Percentiles rank a stretch among this genome's conserved stretches.
phyloP scores from a whole-genome alignment of 2,888 invertebrate species.

The Colostygia pectinataria region DNA sequence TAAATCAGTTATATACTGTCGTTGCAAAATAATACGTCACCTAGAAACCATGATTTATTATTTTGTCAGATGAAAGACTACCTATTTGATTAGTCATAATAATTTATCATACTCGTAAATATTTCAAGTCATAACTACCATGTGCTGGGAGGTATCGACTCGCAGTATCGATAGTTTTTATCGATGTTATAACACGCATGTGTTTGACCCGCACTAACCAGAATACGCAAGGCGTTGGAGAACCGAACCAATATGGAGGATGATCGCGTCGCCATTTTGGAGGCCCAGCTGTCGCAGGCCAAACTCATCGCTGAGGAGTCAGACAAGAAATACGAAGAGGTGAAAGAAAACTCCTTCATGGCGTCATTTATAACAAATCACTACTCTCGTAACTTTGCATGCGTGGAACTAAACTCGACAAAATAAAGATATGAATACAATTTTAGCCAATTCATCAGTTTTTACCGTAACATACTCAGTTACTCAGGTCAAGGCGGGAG shows the following conservation, averaged over 20 bases:
- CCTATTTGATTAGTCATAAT: constrained; percentile 33
- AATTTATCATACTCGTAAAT: constrained; percentile 36
- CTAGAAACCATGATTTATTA: constrained; percentile 29
- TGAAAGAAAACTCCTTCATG: constrained; percentile 75
- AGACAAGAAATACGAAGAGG: constrained; percentile 99
- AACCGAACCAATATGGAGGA: constrained; percentile 99
- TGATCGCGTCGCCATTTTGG: constrained; percentile 98
- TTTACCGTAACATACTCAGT: background rate
- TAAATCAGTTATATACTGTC: constrained; percentile 12
- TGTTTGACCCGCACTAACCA: constrained; percentile 84
- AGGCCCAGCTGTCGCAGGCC: constrained; percentile 98
- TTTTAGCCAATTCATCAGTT: background rate
- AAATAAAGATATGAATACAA: background rate
- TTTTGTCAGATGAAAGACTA: constrained; percentile 34
- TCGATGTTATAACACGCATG: constrained; percentile 81
- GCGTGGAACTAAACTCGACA: constrained; percentile 2
- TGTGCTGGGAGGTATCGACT: constrained; percentile 24
- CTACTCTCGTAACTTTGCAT: background rate
- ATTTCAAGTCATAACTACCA: constrained; percentile 35
- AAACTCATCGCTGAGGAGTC: constrained; percentile 99
- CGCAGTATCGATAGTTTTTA: constrained; percentile 40
- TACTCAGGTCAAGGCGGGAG: background rate
- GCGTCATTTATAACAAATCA: constrained; percentile 32
- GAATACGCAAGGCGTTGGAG: constrained; percentile 99
- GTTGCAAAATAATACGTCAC: constrained; percentile 23